Base-by-base conservation (phyloP, 2,797 vertebrate species). In the Parauchenoglanis ngamensis region DNA sequence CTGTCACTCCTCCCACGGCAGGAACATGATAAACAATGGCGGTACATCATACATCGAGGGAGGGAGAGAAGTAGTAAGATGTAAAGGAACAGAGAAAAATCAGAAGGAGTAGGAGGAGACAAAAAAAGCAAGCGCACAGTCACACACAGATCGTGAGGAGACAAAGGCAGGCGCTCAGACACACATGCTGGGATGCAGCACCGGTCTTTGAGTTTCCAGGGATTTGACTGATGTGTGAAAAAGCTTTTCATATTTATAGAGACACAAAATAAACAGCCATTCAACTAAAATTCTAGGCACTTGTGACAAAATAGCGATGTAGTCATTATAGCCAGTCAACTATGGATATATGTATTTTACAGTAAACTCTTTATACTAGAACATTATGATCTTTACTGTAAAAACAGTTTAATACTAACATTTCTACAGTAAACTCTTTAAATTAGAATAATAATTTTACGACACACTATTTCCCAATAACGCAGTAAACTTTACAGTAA, bases 101-200 rank as follows among this genome's bases (percentile, higher is more conserved):
- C 84, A 67, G 59, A 78, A 76, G 54, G 84, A 61, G 72, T 28
- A 61, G 84, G n/a, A 77, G 57, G 44, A 65, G 84, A 78, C 63
- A 35, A 40, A 67, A 85, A 23, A 65, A 85, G n/a, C 28, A 79
- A 0, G 25, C 54, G 25, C 68, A 73, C 21, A 61, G 31, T 46
- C 7, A 52, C 25, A 15, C 21, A 31, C 28, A 28, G 3, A 57
- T 78, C 65, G 46, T 4, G 59, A 85, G 12, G 59, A 54, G 73
- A 85, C 59, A 63, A 78, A 65, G 75, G 19, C n/a, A 35, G 7
- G 46, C 2, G 11, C 19, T 49, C 56, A 61, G 44, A 73, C 54
- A 61, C 54, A 75, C 56, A 85, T 63, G 35, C 70, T 61, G 72
- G 56, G 28, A 63, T 54, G n/a, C 46, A n/a, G 21, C 84, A 67